Conservation (phyloP, 2,113 vertebrate species). For the Halcyon malimbica region DNA sequence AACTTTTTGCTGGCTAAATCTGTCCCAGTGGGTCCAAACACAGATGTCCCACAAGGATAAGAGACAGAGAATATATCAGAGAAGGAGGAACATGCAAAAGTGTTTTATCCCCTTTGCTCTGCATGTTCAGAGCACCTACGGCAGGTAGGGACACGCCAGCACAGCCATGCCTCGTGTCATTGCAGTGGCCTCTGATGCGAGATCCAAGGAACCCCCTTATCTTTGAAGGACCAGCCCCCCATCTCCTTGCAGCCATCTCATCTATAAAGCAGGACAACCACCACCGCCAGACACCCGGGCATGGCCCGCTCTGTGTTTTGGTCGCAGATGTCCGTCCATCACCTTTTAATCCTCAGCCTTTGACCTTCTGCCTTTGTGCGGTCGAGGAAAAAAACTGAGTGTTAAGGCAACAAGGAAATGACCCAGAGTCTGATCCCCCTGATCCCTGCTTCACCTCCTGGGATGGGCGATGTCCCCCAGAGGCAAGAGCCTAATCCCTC, state of each 20-base stretch:
- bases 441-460: neutral
- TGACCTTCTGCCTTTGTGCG: conserved; percentile 3
- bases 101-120: neutral
- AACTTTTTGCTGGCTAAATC: neutral
- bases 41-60: neutral
- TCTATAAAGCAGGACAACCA: accelerated
- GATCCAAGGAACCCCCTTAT: neutral
- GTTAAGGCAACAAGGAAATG: conserved; percentile 58
- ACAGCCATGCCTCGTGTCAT: neutral
- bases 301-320: accelerated
- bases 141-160: neutral
- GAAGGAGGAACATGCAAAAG: neutral
- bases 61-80: accelerated
- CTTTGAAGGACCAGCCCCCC: accelerated
- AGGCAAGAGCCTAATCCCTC: neutral
- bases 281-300: accelerated
- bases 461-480: accelerated
- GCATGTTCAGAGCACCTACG: accelerated
- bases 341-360: conserved; percentile 45
- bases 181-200: accelerated
- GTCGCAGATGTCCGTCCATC: neutral
- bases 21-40: neutral
- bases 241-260: neutral
- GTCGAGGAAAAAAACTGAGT: neutral
- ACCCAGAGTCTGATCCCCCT: conserved; percentile 17